These are phyloP conservation scores for Acanthoscelides obtectus DNA, from an alignment of 2,888 invertebrate species.

Conservation along the genomic window DNA sequence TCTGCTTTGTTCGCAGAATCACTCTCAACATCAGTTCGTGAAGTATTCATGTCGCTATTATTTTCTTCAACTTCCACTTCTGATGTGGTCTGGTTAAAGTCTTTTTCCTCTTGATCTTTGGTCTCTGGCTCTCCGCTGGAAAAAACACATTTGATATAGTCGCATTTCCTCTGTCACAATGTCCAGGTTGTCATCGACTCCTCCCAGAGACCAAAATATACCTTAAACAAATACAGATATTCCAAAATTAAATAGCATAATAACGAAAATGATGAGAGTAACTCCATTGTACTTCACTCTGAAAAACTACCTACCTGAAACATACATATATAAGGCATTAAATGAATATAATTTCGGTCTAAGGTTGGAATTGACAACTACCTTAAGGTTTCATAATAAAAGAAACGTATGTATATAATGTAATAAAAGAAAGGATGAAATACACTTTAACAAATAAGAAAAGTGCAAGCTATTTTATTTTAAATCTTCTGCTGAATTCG, in stretches of 20 bases:
- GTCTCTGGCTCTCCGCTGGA: conserved; percentile 23
- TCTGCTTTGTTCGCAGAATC: conserved; percentile 3
- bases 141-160: conserved; percentile 22
- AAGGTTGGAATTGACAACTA: conserved; percentile 41
- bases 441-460: neutral
- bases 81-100: neutral
- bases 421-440: neutral
- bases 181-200: conserved; percentile 35
- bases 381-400: too few species aligned
- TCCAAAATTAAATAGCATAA: conserved; percentile 16
- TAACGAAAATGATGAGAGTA: neutral
- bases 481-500: neutral
- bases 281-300: neutral
- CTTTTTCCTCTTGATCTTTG: neutral
- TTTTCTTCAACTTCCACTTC: conserved; percentile 8
- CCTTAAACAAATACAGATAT: conserved; percentile 21
- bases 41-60: neutral
- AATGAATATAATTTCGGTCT: conserved; percentile 40
- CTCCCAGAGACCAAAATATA: conserved; percentile 46
- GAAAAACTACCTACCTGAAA: conserved; percentile 27
- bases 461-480: neutral
- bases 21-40: neutral
- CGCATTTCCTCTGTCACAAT: conserved; percentile 5
- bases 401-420: neutral
- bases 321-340: neutral